Evolutionary conservation across 2,113 vertebrate genomes (phyloP), one percentile per base, ranked within the genome.

Genomic region (Rhynchopsitta pachyrhyncha): DNA sequence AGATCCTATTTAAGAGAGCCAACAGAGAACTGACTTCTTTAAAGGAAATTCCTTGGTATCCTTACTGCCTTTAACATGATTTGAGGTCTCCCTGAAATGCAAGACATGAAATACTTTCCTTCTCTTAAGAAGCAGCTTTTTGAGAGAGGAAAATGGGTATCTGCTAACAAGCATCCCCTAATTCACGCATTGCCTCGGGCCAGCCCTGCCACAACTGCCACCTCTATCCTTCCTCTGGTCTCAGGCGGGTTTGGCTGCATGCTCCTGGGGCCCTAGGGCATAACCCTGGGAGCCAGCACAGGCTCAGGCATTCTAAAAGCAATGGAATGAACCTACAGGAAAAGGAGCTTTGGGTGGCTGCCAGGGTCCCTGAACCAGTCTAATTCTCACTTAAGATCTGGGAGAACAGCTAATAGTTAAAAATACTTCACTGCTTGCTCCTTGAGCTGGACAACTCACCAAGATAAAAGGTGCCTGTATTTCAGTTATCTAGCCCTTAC

Each of bases 1-100:
- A 69, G 82, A 86, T 67, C 73, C 62, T 13, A 9, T 23, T 92
- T 24, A 73, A 93, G 39, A 79, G 91, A 50, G 70, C 87, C 84
- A 76, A 53, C 41, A 27, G 64, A 41, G 69, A 55, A 33, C 6
- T 5, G 49, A 17, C 42, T 79, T 18, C 81, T 84, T 25, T 3
- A 50, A 82, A 84, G 74, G 74, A 68, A 70, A 90, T 49, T 80
- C 88, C 53, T 25, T 0, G 11, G 60, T 8, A 2, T 24, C 77
- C 33, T 18, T 12, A 8, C 50, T 35, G 90, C 87, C 66, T 76
- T 62, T 27, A 47, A 25, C 35, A 19, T 0, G 1, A 46, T 23
- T 82, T 31, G 15, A 57, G 68, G 46, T 0, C 59, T 23, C 81
- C 63, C 69, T 19, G 55, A 53, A 53, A 75, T 3, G 22, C 50